phyloP scores from a whole-genome alignment of 2,797 vertebrate species.

The Acanthopagrus latus region DNA sequence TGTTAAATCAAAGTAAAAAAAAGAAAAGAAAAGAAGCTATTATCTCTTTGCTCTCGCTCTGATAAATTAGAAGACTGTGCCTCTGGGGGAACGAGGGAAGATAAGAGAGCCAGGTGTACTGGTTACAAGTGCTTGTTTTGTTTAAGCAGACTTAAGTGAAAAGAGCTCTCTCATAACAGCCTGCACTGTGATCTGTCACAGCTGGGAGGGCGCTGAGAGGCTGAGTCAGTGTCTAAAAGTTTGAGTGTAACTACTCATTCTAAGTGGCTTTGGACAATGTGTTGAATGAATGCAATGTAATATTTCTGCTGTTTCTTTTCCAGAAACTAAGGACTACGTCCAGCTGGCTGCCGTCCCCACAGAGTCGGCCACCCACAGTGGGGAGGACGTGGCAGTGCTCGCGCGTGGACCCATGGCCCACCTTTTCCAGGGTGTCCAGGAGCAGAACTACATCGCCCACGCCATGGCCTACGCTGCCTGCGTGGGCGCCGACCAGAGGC shows the following conservation, averaged over 20 bases:
- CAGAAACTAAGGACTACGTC: slow-evolving; percentile 80
- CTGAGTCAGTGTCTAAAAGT: no score
- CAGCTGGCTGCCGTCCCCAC: slow-evolving; percentile 82
- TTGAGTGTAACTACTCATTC: no score
- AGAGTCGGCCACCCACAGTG: slow-evolving; percentile 82
- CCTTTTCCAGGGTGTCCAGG: slow-evolving; percentile 86
- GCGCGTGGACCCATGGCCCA: slow-evolving; percentile 88
- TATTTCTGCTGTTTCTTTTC: neutral
- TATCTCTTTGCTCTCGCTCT: neutral
- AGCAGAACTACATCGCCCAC: slow-evolving; percentile 87
- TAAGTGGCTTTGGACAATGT: neutral
- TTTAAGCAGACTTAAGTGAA: neutral
- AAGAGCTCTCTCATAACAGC: neutral
- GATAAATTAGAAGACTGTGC: neutral
- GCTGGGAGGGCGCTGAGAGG: no score
- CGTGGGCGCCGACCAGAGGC: slow-evolving; percentile 80
- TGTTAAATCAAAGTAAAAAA: neutral
- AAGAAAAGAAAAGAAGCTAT: no score
- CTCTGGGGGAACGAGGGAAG: neutral
- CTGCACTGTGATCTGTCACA: no score
- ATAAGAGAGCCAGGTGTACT: neutral
- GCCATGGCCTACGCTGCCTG: slow-evolving; percentile 87
- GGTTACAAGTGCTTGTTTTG: neutral
- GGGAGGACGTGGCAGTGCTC: slow-evolving; percentile 86
- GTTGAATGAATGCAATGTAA: neutral